Percentiles rank a stretch among this genome's conserved stretches.
Conservation (phyloP, 2,888 invertebrate species). For the Dasypolia templi region DNA sequence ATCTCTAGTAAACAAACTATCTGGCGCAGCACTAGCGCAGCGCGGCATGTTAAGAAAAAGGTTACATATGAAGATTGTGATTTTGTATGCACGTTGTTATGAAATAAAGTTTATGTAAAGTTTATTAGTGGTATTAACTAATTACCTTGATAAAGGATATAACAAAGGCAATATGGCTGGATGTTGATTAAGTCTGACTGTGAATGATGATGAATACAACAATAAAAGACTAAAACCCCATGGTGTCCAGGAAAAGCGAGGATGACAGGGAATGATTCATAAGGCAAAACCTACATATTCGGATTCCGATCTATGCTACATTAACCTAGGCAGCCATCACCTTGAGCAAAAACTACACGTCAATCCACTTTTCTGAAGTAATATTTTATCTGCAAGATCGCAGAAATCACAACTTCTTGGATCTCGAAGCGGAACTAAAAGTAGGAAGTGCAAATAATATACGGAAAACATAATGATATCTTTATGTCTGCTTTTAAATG, state of each 20-base stretch:
- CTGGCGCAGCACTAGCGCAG: no score
- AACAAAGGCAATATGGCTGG: no score
- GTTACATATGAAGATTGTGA: no score
- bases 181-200: background rate
- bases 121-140: no score
- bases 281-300: background rate
- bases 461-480: slow-evolving; percentile 63
- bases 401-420: slow-evolving; percentile 23
- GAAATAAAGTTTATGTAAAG: no score
- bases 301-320: background rate
- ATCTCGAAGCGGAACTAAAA: slow-evolving; percentile 68
- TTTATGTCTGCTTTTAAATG: slow-evolving; percentile 14
- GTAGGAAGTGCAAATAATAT: slow-evolving; percentile 66
- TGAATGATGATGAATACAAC: background rate
- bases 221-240: background rate
- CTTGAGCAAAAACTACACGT: slow-evolving; percentile 22
- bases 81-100: no score
- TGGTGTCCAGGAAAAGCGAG: background rate
- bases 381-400: slow-evolving; percentile 43
- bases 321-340: background rate
- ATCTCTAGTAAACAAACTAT: no score
- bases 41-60: no score
- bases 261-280: background rate
- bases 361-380: slow-evolving; percentile 61
- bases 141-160: no score